These are phyloP conservation scores for Torymus auratus DNA, from an alignment of 2,888 invertebrate species.

Conservation along the genomic window DNA sequence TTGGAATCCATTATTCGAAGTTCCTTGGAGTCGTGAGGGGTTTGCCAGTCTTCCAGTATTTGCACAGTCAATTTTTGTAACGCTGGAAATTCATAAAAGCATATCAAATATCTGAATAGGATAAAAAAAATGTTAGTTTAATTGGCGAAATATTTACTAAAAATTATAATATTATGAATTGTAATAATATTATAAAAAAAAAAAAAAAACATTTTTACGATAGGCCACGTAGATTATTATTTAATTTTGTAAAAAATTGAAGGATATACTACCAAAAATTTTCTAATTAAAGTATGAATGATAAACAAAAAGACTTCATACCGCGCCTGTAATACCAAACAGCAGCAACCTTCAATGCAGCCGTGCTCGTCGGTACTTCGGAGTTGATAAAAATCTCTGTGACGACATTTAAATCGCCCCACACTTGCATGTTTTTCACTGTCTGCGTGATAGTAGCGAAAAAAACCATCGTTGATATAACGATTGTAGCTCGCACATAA, in stretches of 20 bases:
- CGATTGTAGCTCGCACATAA: conserved; percentile 13
- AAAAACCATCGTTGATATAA: conserved; percentile 5
- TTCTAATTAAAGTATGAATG: too few species aligned
- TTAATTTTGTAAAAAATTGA: too few species aligned
- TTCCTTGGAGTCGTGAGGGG: conserved; percentile 1
- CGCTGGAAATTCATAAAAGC: background rate
- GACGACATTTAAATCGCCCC: conserved; percentile 61
- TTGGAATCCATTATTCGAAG: conserved; percentile 54
- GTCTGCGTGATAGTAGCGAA: conserved; percentile 60
- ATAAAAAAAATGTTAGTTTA: too few species aligned
- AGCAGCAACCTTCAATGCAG: conserved; percentile 60
- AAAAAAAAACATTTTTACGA: too few species aligned
- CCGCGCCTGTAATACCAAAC: conserved; percentile 61
- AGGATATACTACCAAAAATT: too few species aligned
- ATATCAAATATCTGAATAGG: too few species aligned
- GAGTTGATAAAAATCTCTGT: conserved; percentile 62
- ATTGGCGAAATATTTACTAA: too few species aligned
- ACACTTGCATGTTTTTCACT: conserved; percentile 59
- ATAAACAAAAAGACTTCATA: background rate
- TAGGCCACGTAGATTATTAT: too few species aligned
- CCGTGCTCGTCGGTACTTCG: conserved; percentile 61
- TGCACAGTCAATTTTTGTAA: background rate
- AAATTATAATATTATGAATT: too few species aligned
- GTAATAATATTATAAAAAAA: too few species aligned
- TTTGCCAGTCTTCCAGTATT: conserved; percentile 51